A percentile compares a stretch with the other conserved stretches of the same genome.
Evolutionary conservation across 2,888 invertebrate genomes (phyloP).

Genomic region (Melieria picta): DNA sequence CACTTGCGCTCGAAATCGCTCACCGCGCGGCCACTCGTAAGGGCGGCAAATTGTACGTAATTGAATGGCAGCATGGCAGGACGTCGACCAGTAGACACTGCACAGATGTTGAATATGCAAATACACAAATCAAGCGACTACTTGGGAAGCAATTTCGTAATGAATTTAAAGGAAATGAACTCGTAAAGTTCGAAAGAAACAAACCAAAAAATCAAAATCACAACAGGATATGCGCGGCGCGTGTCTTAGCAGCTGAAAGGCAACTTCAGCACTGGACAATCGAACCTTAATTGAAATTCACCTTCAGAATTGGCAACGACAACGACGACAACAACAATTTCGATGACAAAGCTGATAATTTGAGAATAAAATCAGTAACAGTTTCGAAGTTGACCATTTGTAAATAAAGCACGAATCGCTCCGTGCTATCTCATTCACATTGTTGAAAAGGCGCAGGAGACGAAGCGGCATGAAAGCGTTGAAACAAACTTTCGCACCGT

Average conservation of each 20-base stretch:
- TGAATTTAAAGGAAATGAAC: background rate
- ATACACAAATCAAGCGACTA: background rate
- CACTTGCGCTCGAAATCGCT: conserved; percentile 50
- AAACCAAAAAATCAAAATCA: background rate
- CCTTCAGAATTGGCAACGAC: background rate
- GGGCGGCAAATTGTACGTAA: conserved; percentile 55
- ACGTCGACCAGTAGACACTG: background rate
- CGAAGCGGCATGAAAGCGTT: background rate
- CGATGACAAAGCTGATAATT: background rate
- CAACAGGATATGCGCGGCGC: background rate
- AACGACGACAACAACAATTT: background rate
- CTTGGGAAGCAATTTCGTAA: background rate
- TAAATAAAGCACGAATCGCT: background rate
- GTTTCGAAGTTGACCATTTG: background rate
- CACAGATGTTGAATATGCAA: background rate
- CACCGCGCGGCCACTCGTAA: conserved; percentile 42
- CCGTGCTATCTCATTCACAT: background rate
- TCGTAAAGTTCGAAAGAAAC: background rate
- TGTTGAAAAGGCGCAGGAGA: background rate
- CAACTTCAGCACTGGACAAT: conserved; percentile 11
- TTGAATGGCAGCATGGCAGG: conserved; percentile 59
- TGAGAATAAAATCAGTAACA: background rate
- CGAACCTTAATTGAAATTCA: conserved; percentile 12
- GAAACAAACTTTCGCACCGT: too few relatives aligned
- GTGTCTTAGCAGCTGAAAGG: background rate